phyloP scores from a whole-genome alignment of 2,113 vertebrate genomes.

The Monarcha castaneiventris region DNA sequence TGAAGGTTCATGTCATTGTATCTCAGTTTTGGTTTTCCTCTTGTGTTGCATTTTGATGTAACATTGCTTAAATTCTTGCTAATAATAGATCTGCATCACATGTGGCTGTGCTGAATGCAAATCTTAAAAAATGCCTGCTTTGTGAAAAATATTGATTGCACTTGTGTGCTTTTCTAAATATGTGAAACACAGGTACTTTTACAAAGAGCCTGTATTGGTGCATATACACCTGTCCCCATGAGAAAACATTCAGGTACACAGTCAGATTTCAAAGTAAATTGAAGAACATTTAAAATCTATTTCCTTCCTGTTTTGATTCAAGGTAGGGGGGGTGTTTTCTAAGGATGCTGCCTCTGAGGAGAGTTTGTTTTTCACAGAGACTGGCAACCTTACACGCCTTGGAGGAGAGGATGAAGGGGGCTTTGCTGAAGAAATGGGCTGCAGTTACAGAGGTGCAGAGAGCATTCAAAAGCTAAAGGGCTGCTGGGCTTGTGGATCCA shows the following conservation, averaged over 20 bases:
- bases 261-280: neutral
- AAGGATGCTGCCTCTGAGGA: neutral
- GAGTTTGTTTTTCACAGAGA: neutral
- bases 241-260: neutral
- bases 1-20: neutral
- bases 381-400: neutral
- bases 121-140: neutral
- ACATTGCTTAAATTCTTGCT: neutral
- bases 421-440: neutral
- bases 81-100: neutral
- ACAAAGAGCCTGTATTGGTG: neutral
- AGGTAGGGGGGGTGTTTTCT: neutral
- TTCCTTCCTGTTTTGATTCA: neutral
- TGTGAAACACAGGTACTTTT: neutral
- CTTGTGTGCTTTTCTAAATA: neutral
- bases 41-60: neutral
- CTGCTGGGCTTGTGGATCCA: neutral
- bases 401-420: neutral
- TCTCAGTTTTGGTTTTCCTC: neutral
- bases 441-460: neutral
- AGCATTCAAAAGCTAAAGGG: neutral
- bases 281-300: neutral
- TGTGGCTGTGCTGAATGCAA: neutral
- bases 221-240: neutral
- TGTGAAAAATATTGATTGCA: neutral